phyloP scores from a whole-genome alignment of 2,888 invertebrate genomes.

The Heteromurus nitidus region DNA sequence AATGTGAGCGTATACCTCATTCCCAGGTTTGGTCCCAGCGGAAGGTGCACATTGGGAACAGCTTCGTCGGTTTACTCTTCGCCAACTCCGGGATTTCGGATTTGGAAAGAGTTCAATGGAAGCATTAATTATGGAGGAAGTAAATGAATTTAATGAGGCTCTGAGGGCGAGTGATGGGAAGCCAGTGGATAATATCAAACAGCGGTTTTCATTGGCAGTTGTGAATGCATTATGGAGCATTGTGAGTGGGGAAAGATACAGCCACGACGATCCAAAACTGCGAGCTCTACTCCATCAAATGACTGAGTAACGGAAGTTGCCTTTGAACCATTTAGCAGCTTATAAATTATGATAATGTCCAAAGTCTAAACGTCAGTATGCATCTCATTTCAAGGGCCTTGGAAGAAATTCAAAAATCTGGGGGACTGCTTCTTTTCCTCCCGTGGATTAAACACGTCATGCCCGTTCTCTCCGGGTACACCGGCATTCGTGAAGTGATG shows the following conservation, averaged over 20 bases:
- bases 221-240: constrained; percentile 69
- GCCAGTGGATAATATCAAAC: neutral
- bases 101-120: constrained; percentile 41
- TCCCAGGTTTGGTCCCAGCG: neutral
- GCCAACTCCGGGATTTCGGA: constrained; percentile 43
- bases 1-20: too few species aligned
- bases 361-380: too few species aligned
- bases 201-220: neutral
- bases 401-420: constrained; percentile 41
- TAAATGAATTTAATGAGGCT: neutral
- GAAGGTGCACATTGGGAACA: constrained; percentile 2
- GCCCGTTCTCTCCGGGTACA: constrained; percentile 51
- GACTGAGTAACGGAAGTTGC: constrained; percentile 34
- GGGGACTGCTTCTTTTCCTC: constrained; percentile 16
- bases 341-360: too few species aligned
- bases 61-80: constrained; percentile 13
- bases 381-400: constrained; percentile 25
- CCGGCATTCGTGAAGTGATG: constrained; percentile 37
- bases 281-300: constrained; percentile 10
- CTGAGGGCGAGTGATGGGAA: neutral
- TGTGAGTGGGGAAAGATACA: constrained; percentile 64
- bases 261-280: constrained; percentile 64
- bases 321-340: too few species aligned
- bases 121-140: constrained; percentile 32
- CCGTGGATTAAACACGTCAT: constrained; percentile 38